Evolutionary conservation across 1,140 invertebrate genomes (phyloP), one percentile per base, ranked within the genome.

Genomic region (Listronotus oregonensis): DNA sequence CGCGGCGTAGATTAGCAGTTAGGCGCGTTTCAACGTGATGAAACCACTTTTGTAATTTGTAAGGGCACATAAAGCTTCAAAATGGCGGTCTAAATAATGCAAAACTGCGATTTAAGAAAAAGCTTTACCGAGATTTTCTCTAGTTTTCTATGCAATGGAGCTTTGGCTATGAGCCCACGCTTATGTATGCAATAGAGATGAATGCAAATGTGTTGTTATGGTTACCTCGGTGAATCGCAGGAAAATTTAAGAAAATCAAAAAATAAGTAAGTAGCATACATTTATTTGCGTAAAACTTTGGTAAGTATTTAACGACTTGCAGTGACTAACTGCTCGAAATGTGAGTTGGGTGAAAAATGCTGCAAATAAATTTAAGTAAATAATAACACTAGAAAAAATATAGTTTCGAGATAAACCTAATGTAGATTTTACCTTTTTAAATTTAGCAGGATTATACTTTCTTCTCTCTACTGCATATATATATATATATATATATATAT

Each of bases 21-120:
- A 64, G 55, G 34, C 43, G 62, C 47, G 44, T 64, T 64, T 64
- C 47, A 64, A 58, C 62, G 55, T 57, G 62, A 64, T 64, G 62
- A 64, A 64, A 64, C 62, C 54, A 64, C 62, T 64, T 64, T 58
- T 57, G 62, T 64, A 64, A 64, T 64, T 64, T 64, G 62, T 64
- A 64, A 57, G 52, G 52, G 62, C 17, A 43, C 42, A 58, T 64
- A 64, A 64, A 64, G 43, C 44, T 56, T 52, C 40, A 57, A 58
- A 57, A 57, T 64, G 62, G 62, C 34, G 43, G 44, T 50, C 62
- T 57, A 64, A 64, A 64, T 64, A 64, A 64, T 39, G 62, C 54
- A 17, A 58, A 64, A 58, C 43, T 64, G 52, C 62, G 37, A 64
- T 64, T 64, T 64, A 57, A 64, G 44, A 57, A 57, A 43, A 50